Evolutionary conservation across 2,888 invertebrate species (phyloP), one percentile per base, ranked within the genome.

Genomic region (Sphaerophoria rueppellii): DNA sequence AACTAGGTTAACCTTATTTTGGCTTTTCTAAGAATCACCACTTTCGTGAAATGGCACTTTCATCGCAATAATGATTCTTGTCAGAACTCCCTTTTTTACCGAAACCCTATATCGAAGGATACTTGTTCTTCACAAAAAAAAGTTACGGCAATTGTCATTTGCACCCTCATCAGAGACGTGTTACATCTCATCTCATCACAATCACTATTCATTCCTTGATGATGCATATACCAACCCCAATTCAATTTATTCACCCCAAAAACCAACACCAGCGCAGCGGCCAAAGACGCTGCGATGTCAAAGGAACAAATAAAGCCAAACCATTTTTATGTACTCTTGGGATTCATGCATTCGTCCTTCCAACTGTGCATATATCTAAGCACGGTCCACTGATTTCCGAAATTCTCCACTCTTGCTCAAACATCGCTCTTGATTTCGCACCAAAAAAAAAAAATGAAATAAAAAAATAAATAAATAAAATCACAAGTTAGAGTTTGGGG

Each of bases 141-240:
- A 61, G n/a, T 24, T 52, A 46, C 46, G 40, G 24, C 60, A 43
- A 46, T 32, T 60, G 69, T 65, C 79, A 75, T 79, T 71, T 75
- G 74, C 79, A 71, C 65, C 79, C 69, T 83, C 82, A 71, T 75
- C 74, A 74, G 71, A 50, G 67, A 71, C 60, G 67, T 79, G 72
- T 75, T 57, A 83, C 79, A 71, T 79, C 63, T 77, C 77, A 63
- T 77, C 57, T 80, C 83, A 83, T 83, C 83, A 83, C 72, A 71
- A 76, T 83, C 83, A 79, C 83, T 76, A 83, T 83, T 80, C 83
- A 80, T 80, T 83, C 75, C 67, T 83, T 75, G 83, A 83, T 79
- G 75, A 83, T 72, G 81, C 85, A 12, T 32, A 54, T 4, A 24
- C 24, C 24, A 2, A 24, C 24, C 24, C 2, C 24, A 24, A 76